A percentile compares a stretch with the other conserved stretches of the same genome.
phyloP scores from a whole-genome alignment of 2,113 vertebrate genomes.

The Alexandromys fortis region DNA sequence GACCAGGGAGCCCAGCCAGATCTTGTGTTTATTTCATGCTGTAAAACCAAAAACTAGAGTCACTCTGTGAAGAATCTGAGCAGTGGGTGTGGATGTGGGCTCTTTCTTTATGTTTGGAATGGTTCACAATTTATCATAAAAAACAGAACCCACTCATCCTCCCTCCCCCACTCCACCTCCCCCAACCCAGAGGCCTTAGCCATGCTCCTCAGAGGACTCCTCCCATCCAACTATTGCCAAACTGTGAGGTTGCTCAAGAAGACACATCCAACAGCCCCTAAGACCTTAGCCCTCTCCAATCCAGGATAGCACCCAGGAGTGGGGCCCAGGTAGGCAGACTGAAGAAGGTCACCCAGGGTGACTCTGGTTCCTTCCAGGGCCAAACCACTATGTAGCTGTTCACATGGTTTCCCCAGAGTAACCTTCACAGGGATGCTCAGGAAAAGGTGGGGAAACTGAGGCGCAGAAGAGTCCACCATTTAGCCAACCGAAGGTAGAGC shows the following conservation, averaged over 20 bases:
- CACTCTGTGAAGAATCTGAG: background rate
- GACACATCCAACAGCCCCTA: background rate
- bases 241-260: accelerated
- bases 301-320: background rate
- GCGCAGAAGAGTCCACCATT: accelerated
- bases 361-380: accelerated
- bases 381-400: background rate
- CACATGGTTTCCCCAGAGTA: accelerated
- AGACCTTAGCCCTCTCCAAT: background rate
- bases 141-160: background rate
- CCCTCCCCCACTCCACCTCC: background rate
- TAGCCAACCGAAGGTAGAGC: background rate
- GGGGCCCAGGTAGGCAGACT: background rate
- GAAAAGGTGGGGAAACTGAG: background rate
- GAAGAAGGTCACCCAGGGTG: accelerated
- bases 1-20: background rate
- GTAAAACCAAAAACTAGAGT: background rate
- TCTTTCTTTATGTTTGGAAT: background rate
- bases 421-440: no score
- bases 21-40: background rate
- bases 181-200: background rate
- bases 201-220: background rate
- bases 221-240: background rate
- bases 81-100: background rate
- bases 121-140: background rate